phyloP scores from a whole-genome alignment of 2,797 vertebrate genomes.

The Amphiprion clarkii region DNA sequence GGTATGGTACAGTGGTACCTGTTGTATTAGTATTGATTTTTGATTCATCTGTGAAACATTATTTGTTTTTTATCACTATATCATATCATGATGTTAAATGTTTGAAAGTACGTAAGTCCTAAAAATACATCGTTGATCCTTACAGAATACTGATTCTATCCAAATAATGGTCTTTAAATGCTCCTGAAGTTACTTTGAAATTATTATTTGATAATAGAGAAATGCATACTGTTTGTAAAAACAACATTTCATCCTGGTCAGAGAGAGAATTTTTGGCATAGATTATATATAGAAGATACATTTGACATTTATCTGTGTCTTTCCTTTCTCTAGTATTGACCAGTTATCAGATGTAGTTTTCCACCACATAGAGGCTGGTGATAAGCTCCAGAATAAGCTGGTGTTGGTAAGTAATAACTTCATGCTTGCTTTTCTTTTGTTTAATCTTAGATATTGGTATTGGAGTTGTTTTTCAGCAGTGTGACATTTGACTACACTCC shows the following conservation, averaged over 20 bases:
- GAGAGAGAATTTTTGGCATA: not conserved
- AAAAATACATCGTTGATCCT: no score
- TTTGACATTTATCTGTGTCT: not conserved
- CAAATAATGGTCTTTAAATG: no score
- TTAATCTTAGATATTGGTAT: not conserved
- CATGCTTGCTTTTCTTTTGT: not conserved
- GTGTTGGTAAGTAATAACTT: slow-evolving; percentile 78
- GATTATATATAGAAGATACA: not conserved
- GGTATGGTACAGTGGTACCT: slow-evolving; percentile 79
- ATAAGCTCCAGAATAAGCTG: slow-evolving; percentile 87
- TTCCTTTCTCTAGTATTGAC: slow-evolving; percentile 84
- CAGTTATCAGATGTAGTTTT: slow-evolving; percentile 86
- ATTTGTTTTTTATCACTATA: not conserved
- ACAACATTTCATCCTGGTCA: not conserved
- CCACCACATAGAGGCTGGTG: slow-evolving; percentile 87
- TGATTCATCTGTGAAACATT: not conserved
- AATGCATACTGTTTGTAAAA: not conserved
- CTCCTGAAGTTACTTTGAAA: not conserved
- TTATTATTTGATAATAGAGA: not conserved
- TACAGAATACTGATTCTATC: no score
- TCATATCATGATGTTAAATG: not conserved
- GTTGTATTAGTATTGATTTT: not conserved
- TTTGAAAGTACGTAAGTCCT: not conserved
- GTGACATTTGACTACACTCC: not conserved
- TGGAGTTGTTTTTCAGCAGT: not conserved